A percentile compares a stretch with the other conserved stretches of the same genome.
phyloP scores from a whole-genome alignment of 2,113 vertebrate genomes.

The Cottus gobio region DNA sequence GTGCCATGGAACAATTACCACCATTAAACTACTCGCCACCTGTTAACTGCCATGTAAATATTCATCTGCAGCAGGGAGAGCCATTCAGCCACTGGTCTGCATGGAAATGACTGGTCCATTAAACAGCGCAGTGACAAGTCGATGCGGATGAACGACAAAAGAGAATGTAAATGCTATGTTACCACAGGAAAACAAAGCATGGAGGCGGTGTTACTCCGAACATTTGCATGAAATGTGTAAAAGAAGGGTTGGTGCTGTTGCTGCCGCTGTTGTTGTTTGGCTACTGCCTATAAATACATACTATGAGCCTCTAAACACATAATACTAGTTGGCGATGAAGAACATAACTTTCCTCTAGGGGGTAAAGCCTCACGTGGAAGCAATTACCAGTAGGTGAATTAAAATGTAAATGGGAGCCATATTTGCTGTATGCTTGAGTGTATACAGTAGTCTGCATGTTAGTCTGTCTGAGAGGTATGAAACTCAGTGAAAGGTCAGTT shows the following conservation, averaged over 20 bases:
- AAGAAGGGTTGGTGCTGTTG: constrained; percentile 19
- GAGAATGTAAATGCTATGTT: constrained; percentile 73
- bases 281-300: constrained; percentile 39
- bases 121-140: constrained; percentile 93
- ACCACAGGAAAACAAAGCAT: constrained; percentile 51
- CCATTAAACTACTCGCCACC: constrained; percentile 97
- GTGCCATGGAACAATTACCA: constrained; percentile 92
- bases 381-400: constrained; percentile 69
- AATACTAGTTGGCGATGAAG: constrained; percentile 9
- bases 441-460: constrained; percentile 36
- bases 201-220: constrained; percentile 6
- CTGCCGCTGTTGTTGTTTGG: constrained; percentile 16
- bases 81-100: constrained; percentile 85
- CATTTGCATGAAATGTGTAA: constrained; percentile 67
- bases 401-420: constrained; percentile 79
- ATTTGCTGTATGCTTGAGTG: constrained; percentile 49
- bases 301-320: constrained; percentile 22
- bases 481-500: constrained; percentile 5
- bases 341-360: constrained; percentile 19
- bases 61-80: constrained; percentile 91
- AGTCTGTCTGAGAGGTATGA: constrained; percentile 13
- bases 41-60: constrained; percentile 99
- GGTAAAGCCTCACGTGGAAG: constrained; percentile 71
- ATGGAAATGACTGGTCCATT: constrained; percentile 86
- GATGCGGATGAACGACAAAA: constrained; percentile 66